Conservation (phyloP, 2,888 invertebrate genomes). For the Acanthopleura granulata region DNA sequence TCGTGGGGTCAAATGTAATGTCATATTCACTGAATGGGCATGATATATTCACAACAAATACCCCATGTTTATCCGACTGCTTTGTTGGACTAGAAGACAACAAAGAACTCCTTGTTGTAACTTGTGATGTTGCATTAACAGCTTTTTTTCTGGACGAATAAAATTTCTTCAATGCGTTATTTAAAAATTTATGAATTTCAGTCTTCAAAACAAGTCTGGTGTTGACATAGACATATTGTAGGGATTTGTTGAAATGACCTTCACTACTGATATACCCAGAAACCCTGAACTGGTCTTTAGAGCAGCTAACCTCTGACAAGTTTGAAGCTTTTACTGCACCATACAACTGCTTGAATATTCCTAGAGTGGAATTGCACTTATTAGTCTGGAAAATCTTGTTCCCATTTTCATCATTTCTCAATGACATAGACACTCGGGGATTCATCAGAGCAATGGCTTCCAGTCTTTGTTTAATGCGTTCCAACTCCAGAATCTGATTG, state of each 20-base stretch:
- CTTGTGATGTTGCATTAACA: background rate
- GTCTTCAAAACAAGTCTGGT: conserved; percentile 74
- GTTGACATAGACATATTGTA: conserved; percentile 80
- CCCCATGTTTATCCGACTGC: conserved; percentile 63
- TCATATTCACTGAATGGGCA: conserved; percentile 73
- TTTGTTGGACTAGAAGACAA: conserved; percentile 50
- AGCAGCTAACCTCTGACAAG: conserved; percentile 68
- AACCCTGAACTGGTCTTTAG: conserved; percentile 72
- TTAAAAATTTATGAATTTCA: conserved; percentile 72
- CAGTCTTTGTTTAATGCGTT: conserved; percentile 75
- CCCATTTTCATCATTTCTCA: conserved; percentile 78
- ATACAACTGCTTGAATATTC: conserved; percentile 73
- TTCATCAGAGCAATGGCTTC: conserved; percentile 78
- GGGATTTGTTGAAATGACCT: conserved; percentile 69
- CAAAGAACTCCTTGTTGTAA: background rate
- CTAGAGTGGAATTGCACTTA: conserved; percentile 74
- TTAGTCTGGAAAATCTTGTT: conserved; percentile 76
- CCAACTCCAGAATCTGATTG: conserved; percentile 74
- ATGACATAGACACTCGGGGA: conserved; percentile 76
- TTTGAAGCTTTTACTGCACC: conserved; percentile 68
- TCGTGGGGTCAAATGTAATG: conserved; percentile 72
- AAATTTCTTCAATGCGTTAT: conserved; percentile 64
- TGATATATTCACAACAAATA: conserved; percentile 74
- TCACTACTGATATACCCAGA: conserved; percentile 75
- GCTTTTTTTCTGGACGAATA: conserved; percentile 31